Evolutionary conservation across 2,113 vertebrate genomes (phyloP).

Genomic region (Gallinago jamesoni): DNA sequence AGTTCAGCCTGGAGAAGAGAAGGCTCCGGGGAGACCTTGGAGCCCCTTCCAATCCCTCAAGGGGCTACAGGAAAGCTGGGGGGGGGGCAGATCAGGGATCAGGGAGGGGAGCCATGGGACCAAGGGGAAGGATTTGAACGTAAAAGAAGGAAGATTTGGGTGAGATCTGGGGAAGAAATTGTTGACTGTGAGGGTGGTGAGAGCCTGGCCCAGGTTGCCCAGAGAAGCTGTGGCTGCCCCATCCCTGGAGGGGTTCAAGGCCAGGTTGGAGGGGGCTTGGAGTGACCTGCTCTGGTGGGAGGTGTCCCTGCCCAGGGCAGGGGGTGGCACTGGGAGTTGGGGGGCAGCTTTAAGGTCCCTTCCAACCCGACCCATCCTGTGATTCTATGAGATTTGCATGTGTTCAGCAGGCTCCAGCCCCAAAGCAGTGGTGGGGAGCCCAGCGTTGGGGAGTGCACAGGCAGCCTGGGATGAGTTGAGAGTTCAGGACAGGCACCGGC

Average conservation of each 20-base stretch:
- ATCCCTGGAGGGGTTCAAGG: not conserved
- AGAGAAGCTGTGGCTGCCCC: not conserved
- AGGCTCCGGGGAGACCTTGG: not conserved
- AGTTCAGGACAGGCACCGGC: fast-evolving
- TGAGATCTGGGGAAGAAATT: not conserved
- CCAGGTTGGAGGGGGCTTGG: not conserved
- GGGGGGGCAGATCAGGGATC: not conserved
- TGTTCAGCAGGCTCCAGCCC: too few species aligned
- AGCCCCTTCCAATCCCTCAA: not conserved
- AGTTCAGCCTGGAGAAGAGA: not conserved
- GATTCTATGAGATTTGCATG: not conserved
- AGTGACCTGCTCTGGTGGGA: not conserved
- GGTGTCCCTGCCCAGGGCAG: not conserved
- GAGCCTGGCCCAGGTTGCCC: not conserved
- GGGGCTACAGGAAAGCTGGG: not conserved
- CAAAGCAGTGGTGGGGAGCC: fast-evolving
- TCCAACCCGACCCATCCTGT: not conserved
- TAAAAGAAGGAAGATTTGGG: not conserved
- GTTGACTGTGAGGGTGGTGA: not conserved
- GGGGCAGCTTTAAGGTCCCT: not conserved
- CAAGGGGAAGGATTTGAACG: fast-evolving
- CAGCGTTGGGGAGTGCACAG: not conserved
- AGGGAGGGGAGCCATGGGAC: not conserved
- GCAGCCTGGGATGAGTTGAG: not conserved
- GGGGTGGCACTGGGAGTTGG: not conserved